A percentile compares a stretch with the other conserved stretches of the same genome.
These are phyloP conservation scores for Musca vetustissima DNA, from an alignment of 1,140 invertebrate species.

Conservation along the genomic window DNA sequence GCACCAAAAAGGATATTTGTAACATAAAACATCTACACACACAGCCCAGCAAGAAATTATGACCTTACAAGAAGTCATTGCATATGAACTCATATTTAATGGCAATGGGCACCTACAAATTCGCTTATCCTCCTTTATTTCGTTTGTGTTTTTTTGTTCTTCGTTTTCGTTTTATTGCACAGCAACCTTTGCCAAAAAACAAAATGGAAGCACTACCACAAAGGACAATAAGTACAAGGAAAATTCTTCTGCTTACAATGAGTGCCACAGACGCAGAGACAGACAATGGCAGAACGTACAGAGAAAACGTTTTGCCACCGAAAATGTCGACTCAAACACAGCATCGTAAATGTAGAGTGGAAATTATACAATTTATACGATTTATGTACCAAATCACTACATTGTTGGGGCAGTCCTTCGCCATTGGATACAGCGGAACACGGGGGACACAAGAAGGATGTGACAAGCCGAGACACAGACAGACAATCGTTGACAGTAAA, in stretches of 20 bases:
- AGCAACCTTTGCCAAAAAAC: slow-evolving; percentile 6
- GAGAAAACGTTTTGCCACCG: slow-evolving; percentile 42
- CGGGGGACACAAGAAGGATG: too few species aligned
- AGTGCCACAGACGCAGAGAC: slow-evolving; percentile 18
- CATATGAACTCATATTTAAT: slow-evolving; percentile 9
- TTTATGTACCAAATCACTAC: slow-evolving; percentile 30
- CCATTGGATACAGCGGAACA: too few species aligned
- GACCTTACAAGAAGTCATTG: slow-evolving; percentile 15
- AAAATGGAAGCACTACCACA: background rate
- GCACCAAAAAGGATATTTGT: too few species aligned
- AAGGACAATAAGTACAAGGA: too few species aligned
- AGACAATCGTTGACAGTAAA: too few species aligned
- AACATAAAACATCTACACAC: background rate
- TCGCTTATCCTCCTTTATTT: background rate
- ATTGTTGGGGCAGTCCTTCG: slow-evolving; percentile 27
- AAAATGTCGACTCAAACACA: slow-evolving; percentile 34
- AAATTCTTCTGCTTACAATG: too few species aligned
- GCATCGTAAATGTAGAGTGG: slow-evolving; percentile 32
- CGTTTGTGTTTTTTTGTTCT: background rate
- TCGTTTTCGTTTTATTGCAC: background rate
- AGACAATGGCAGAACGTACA: slow-evolving; percentile 23
- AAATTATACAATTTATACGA: slow-evolving; percentile 55
- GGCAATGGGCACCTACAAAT: slow-evolving; percentile 19
- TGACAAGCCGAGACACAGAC: too few species aligned
- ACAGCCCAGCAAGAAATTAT: slow-evolving; percentile 14